These are phyloP conservation scores for Xylota sylvarum DNA, from an alignment of 2,888 invertebrate species.

Conservation along the genomic window DNA sequence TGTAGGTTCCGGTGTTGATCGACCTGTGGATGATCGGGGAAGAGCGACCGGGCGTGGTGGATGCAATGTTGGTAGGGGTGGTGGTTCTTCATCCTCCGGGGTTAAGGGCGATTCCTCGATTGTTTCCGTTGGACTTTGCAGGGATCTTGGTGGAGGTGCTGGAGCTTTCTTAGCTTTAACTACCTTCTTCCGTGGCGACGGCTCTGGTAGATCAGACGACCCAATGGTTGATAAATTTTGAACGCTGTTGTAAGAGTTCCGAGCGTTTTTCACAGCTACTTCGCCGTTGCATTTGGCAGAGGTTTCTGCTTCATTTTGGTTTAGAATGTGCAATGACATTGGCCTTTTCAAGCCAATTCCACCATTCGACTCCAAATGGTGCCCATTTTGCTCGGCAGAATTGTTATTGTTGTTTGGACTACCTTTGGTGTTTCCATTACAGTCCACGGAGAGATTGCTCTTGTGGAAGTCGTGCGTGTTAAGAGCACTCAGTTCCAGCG, in stretches of 20 bases:
- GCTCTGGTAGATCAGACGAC: conserved; percentile 80
- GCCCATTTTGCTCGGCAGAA: conserved; percentile 42
- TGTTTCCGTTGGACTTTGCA: conserved; percentile 74
- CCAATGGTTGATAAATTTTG: conserved; percentile 64
- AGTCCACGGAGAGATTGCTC: conserved; percentile 80
- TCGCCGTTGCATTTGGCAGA: conserved; percentile 78
- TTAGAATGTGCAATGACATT: conserved; percentile 68
- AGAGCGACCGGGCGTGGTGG: conserved; percentile 34
- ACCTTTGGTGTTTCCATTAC: conserved; percentile 81
- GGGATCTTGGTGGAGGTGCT: conserved; percentile 70
- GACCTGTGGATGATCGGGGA: conserved; percentile 33
- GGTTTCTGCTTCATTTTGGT: conserved; percentile 71
- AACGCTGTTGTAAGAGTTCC: conserved; percentile 77
- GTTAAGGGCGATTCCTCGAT: conserved; percentile 77
- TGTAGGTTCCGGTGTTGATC: conserved; percentile 37
- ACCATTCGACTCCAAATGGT: conserved; percentile 45
- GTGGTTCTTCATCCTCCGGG: conserved; percentile 29
- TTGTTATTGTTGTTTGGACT: conserved; percentile 74
- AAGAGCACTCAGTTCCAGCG: conserved; percentile 56
- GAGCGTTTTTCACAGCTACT: conserved; percentile 79
- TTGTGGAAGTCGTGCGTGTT: conserved; percentile 72
- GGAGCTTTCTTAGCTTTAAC: conserved; percentile 76
- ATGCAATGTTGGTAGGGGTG: conserved; percentile 49
- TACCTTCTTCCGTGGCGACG: conserved; percentile 82
- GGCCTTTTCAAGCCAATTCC: conserved; percentile 65